Evolutionary conservation across 1,140 invertebrate genomes (phyloP).

Genomic region (Plodia interpunctella): DNA sequence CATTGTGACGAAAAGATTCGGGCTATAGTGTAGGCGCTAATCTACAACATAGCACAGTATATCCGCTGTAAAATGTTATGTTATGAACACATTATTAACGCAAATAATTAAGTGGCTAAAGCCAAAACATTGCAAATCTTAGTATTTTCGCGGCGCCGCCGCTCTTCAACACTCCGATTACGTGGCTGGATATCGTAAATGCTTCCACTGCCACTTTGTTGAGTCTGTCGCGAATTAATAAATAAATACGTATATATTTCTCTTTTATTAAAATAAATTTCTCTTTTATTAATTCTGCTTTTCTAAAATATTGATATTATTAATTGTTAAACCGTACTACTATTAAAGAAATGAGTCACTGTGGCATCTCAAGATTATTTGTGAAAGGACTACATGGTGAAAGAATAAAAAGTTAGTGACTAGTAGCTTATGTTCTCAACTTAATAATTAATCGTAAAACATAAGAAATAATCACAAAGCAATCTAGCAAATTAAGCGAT

Average conservation of each 20-base stretch:
- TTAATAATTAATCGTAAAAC: no score
- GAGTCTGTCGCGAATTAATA: conserved; percentile 5
- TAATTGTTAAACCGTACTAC: no score
- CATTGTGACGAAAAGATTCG: no score
- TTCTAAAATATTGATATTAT: not conserved
- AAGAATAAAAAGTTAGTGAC: no score
- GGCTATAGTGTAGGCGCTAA: no score
- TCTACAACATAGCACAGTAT: no score
- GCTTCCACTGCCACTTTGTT: not conserved
- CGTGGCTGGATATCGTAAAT: conserved; percentile 1
- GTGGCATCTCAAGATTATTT: not conserved
- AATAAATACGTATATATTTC: not conserved
- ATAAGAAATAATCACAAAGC: no score
- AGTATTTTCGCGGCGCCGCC: not conserved
- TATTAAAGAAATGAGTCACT: not conserved
- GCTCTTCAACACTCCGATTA: conserved; percentile 1
- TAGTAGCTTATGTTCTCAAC: no score
- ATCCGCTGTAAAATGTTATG: not conserved
- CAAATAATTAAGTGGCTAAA: not conserved
- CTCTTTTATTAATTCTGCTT: not conserved
- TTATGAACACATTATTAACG: not conserved
- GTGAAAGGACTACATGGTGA: no score
- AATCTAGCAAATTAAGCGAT: no score
- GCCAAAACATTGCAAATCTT: conserved; percentile 1
- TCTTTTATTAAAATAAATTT: not conserved